Conservation (phyloP, 2,113 vertebrate genomes). For the Parotia lawesii region DNA sequence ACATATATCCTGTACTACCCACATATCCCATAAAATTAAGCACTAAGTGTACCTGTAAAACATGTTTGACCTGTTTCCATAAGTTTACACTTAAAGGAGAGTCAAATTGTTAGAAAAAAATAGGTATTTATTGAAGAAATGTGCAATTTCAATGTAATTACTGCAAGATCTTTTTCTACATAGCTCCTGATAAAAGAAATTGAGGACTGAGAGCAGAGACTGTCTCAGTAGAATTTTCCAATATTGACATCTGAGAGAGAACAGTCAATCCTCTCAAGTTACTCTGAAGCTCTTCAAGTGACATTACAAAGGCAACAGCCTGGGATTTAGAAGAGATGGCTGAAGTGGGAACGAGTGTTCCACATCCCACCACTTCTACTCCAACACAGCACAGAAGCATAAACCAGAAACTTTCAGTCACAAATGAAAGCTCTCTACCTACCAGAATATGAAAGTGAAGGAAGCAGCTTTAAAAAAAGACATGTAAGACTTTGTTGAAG, state of each 20-base stretch:
- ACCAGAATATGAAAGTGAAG: not conserved
- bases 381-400: not conserved
- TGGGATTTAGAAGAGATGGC: not conserved
- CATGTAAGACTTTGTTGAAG: not conserved
- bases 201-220: not conserved
- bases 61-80: not conserved
- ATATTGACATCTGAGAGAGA: not conserved
- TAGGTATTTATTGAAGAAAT: not conserved
- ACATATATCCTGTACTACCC: not conserved
- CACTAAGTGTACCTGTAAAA: not conserved
- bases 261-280: not conserved
- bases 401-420: not conserved
- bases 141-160: not conserved
- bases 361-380: not conserved
- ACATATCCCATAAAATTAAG: not conserved
- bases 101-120: not conserved
- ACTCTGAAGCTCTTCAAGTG: constrained; percentile 8
- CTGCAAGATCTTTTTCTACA: not conserved
- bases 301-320: not conserved
- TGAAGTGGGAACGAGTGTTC: not conserved
- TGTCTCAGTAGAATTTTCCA: not conserved
- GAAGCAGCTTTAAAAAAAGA: not conserved
- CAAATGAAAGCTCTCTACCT: not conserved
- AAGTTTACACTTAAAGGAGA: not conserved
- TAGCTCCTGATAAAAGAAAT: not conserved